Percentiles rank a stretch among this genome's conserved stretches.
Evolutionary conservation across 2,888 invertebrate species (phyloP).

Genomic region (Chesias legatella): DNA sequence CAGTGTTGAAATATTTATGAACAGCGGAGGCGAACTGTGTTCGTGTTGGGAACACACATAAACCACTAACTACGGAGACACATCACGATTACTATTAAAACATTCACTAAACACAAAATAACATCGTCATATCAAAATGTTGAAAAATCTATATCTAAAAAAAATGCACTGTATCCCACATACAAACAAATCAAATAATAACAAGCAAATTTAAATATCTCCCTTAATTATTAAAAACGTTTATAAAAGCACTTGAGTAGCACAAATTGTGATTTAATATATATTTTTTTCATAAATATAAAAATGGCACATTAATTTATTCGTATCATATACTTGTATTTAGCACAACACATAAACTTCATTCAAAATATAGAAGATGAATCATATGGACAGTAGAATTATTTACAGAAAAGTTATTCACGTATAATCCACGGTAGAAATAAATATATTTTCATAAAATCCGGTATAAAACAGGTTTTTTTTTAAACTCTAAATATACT

Average conservation of each 20-base stretch:
- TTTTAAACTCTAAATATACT: conserved; percentile 47
- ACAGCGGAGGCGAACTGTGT: conserved; percentile 22
- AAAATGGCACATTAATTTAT: conserved; percentile 70
- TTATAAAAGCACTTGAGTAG: conserved; percentile 76
- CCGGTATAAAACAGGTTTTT: conserved; percentile 43
- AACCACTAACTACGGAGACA: conserved; percentile 29
- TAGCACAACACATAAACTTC: conserved; percentile 54
- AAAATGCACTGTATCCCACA: conserved; percentile 51
- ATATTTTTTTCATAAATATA: conserved; percentile 45
- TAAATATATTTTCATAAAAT: conserved; percentile 50
- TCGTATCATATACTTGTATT: conserved; percentile 57
- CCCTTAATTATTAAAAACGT: conserved; percentile 53
- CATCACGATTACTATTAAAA: conserved; percentile 35
- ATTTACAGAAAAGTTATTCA: conserved; percentile 64
- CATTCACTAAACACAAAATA: conserved; percentile 46
- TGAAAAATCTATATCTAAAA: conserved; percentile 40
- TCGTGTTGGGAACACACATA: conserved; percentile 25
- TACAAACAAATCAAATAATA: conserved; percentile 49
- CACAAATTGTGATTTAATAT: conserved; percentile 58
- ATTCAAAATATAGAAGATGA: conserved; percentile 54
- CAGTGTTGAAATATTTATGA: neutral
- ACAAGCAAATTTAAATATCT: conserved; percentile 80
- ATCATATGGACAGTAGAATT: conserved; percentile 54
- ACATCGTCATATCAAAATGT: conserved; percentile 37
- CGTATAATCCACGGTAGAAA: conserved; percentile 52